Evolutionary conservation across 2,888 invertebrate species (phyloP), one percentile per base, ranked within the genome.

Genomic region (Acronicta alni): DNA sequence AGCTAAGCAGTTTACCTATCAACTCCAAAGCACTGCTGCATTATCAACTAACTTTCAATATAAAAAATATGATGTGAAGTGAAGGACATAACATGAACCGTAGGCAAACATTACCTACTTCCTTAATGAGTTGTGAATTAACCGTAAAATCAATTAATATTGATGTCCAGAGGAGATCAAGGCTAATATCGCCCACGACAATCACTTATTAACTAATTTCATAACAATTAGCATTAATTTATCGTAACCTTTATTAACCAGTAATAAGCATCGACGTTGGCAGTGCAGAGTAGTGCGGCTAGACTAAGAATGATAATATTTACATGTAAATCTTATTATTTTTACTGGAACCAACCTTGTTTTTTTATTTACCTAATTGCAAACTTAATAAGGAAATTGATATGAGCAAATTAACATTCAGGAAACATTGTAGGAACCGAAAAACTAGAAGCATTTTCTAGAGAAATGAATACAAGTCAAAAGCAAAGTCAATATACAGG

Each of bases 221-320:
- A 88, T 82, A 84, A 81, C 82, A 85, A 85, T 89, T 86, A 84
- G 79, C 78, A 80, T 83, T 79, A 82, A 86, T 87, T 84, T 69
- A 62, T 54, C 64, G 57, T 72, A 77, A 72, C 78, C 79, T 84
- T 80, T 77, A 81, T 78, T 80, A 82, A 70, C 70, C 69, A 72
- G 68, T 66, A 68, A 80, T 71, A 65, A 65, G 62, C 71, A 61
- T 69, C 68, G 72, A 35, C 6, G 7, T 7, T n/a, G 35, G 3
- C 7, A n/a, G n/a, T n/a, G 32, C 14, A 17, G 14, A 14, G 17
- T 45, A 43, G 23, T 26, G 4, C 10, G 16, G 12, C 6, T 38
- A 37, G 10, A 37, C 38, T 1, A 14, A 35, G 6, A 35, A 35
- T 30, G 6, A n/a, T 14, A n/a, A 32, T 3, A n/a, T 32, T 3